These are phyloP conservation scores for Phoxinus dragarum DNA, from an alignment of 2,797 vertebrate species.

Conservation along the genomic window DNA sequence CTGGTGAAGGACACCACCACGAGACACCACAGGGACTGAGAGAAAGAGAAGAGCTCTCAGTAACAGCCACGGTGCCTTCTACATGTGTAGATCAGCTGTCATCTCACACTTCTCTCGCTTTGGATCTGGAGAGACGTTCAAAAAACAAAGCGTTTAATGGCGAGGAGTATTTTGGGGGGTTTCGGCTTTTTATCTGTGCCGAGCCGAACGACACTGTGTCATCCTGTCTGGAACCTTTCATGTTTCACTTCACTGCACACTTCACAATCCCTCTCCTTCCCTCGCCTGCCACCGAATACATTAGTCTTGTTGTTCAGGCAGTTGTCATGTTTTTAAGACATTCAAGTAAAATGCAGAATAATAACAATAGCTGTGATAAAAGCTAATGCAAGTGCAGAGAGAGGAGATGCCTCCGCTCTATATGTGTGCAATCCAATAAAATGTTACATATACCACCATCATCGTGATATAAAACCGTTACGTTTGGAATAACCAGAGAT, in stretches of 20 bases:
- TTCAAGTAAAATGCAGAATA: slow-evolving; percentile 61
- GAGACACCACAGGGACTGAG: slow-evolving; percentile 47
- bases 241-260: slow-evolving; percentile 75
- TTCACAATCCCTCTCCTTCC: slow-evolving; percentile 72
- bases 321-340: slow-evolving; percentile 73
- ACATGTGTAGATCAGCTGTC: slow-evolving; percentile 56
- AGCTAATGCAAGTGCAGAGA: slow-evolving; percentile 45
- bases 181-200: slow-evolving; percentile 67
- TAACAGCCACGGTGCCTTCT: slow-evolving; percentile 40
- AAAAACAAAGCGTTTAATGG: slow-evolving; percentile 59
- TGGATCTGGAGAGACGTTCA: slow-evolving; percentile 44
- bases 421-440: background rate
- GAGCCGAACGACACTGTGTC: slow-evolving; percentile 76
- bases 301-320: slow-evolving; percentile 80
- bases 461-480: background rate
- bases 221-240: slow-evolving; percentile 71
- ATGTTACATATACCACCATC: background rate
- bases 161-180: slow-evolving; percentile 56
- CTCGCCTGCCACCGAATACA: slow-evolving; percentile 66
- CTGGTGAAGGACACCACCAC: slow-evolving; percentile 72
- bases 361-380: slow-evolving; percentile 59
- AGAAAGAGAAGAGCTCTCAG: slow-evolving; percentile 47
- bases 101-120: slow-evolving; percentile 37
- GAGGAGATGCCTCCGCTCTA: background rate
- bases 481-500: background rate